Evolutionary conservation across 2,888 invertebrate genomes (phyloP).

Genomic region (Drosophila basisetae): DNA sequence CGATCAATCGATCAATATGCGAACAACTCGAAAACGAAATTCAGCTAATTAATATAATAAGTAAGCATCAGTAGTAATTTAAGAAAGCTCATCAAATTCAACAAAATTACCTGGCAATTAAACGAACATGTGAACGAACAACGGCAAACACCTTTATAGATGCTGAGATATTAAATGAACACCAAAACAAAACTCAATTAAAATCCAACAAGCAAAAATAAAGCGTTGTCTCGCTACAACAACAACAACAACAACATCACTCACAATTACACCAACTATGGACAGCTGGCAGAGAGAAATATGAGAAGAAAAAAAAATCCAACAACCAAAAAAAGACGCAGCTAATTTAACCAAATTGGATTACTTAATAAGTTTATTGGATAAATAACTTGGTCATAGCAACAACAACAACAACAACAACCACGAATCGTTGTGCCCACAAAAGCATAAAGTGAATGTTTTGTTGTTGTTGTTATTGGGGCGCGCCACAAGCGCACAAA

Average conservation of each 20-base stretch:
- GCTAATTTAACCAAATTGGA: slow-evolving; percentile 84
- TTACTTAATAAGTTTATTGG: slow-evolving; percentile 84
- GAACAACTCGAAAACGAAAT: slow-evolving; percentile 47
- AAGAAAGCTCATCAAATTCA: slow-evolving; percentile 41
- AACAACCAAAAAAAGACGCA: slow-evolving; percentile 61
- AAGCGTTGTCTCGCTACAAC: slow-evolving; percentile 12
- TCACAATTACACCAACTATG: slow-evolving; percentile 27
- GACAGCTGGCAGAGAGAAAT: slow-evolving; percentile 22
- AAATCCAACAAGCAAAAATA: slow-evolving; percentile 54
- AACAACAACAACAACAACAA: slow-evolving; percentile 38
- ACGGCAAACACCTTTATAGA: slow-evolving; percentile 36
- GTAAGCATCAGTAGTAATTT: slow-evolving; percentile 36
- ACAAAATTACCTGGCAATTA: slow-evolving; percentile 55
- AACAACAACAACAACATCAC: slow-evolving; percentile 29
- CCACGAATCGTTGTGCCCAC: slow-evolving; percentile 43
- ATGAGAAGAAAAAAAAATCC: slow-evolving; percentile 21
- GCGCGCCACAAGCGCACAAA: slow-evolving; percentile 72
- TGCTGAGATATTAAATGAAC: slow-evolving; percentile 22
- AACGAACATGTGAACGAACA: slow-evolving; percentile 53
- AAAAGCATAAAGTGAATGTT: slow-evolving; percentile 64
- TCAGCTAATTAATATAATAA: slow-evolving; percentile 73
- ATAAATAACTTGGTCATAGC: slow-evolving; percentile 65
- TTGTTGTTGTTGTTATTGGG: slow-evolving; percentile 58
- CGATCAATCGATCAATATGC: slow-evolving; percentile 69
- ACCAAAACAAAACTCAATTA: slow-evolving; percentile 69